These are phyloP conservation scores for Tromatobia lineatoria DNA, from an alignment of 2,888 invertebrate genomes.

Conservation along the genomic window DNA sequence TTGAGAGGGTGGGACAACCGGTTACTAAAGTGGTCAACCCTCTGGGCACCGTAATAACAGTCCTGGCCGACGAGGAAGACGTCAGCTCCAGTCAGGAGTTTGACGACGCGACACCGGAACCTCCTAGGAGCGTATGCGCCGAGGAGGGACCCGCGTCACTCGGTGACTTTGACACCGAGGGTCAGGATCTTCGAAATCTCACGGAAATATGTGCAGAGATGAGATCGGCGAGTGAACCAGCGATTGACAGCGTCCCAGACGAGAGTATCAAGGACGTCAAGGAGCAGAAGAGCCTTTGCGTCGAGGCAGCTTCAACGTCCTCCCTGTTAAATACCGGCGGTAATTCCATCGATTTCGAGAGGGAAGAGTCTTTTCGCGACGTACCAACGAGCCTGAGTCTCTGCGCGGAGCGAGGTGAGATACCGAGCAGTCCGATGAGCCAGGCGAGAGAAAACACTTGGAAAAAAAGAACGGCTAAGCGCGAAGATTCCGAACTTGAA, in stretches of 20 bases:
- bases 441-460: constrained; percentile 79
- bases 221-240: constrained; percentile 81
- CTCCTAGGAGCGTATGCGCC: constrained; percentile 81
- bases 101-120: constrained; percentile 75
- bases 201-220: constrained; percentile 84
- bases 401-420: constrained; percentile 83
- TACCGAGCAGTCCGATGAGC: constrained; percentile 83
- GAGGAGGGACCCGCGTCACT: constrained; percentile 83
- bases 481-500: constrained; percentile 64
- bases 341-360: constrained; percentile 79
- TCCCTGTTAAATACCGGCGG: constrained; percentile 26
- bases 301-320: constrained; percentile 75
- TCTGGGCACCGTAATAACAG: constrained; percentile 90
- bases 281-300: constrained; percentile 79
- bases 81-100: constrained; percentile 80
- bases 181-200: constrained; percentile 79
- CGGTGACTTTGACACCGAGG: constrained; percentile 79
- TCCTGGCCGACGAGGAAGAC: constrained; percentile 84
- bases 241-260: constrained; percentile 81
- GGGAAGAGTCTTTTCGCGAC: constrained; percentile 81
- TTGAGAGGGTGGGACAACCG: constrained; percentile 86
- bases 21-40: constrained; percentile 92
- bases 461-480: constrained; percentile 71
- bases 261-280: constrained; percentile 81
- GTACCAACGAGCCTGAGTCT: constrained; percentile 81